Evolutionary conservation across 2,113 vertebrate species (phyloP), one percentile per base, ranked within the genome.

Genomic region (Xiphophorus hellerii): DNA sequence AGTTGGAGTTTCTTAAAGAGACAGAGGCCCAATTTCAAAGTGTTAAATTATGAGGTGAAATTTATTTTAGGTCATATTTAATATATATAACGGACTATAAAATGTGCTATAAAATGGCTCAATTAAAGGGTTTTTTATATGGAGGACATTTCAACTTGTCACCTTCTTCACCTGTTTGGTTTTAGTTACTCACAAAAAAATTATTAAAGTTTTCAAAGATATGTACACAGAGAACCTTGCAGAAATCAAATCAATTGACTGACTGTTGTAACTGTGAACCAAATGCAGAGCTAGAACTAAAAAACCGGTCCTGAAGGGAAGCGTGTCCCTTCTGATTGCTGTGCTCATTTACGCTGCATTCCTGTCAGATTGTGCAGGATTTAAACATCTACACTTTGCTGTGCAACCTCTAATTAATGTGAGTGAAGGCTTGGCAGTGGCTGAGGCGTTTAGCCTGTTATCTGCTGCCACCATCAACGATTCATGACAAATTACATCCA

Each of bases 401-500:
- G 68, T 51, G 12, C 75, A 44, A 62, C 39, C 39, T 71, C 48
- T 81, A 82, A 84, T 84, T 71, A 80, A 83, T 13, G 71, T 80
- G 78, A 85, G 67, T 62, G 77, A 80, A 35, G 66, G 62, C 83
- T 84, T 70, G 84, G 77, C 84, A 70, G 87, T 39, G 25, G 84
- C 73, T 74, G 81, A 85, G 71, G 62, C 77, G 85, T 91, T 83
- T 75, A 71, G 74, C 68, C 76, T 10, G 60, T 80, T 89, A 91
- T 92, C 92, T 88, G 76, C 76, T 20, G 42, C 72, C 81, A 76
- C 77, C 83, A 90, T 92, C 89, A 75, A 71, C 81, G 81, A 78
- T 83, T 82, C 82, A 82, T 80, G 84, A 90, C 88, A 90, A 88
- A 92, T 91, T 89, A 88, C 78, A 86, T 74, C 80, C 83, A 84